phyloP scores from a whole-genome alignment of 2,888 invertebrate genomes.

The Coleophora deauratella region DNA sequence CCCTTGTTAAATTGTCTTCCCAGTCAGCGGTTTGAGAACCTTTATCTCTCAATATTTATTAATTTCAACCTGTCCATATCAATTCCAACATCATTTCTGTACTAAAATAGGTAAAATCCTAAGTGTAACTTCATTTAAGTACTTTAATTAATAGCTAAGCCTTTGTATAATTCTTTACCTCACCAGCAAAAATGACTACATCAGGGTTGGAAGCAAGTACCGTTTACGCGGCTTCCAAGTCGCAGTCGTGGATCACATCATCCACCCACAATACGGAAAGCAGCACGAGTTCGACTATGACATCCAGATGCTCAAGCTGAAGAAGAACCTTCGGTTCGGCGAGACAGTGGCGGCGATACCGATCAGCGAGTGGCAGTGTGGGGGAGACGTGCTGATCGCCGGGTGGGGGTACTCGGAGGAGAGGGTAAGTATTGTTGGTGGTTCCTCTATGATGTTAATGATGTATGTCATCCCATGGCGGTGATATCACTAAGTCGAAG shows the following conservation, averaged over 20 bases:
- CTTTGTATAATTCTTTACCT: too few relatives aligned
- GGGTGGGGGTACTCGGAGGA: constrained; percentile 55
- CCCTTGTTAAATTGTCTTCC: too few relatives aligned
- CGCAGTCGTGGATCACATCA: constrained; percentile 25
- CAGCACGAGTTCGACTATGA: constrained; percentile 47
- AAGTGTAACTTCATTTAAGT: too few relatives aligned
- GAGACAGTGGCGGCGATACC: constrained; percentile 23
- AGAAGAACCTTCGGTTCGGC: constrained; percentile 24
- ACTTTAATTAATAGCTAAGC: too few relatives aligned
- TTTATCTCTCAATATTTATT: too few relatives aligned
- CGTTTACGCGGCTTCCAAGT: constrained; percentile 29
- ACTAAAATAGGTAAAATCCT: too few relatives aligned
- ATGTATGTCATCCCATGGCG: too few relatives aligned
- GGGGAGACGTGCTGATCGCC: constrained; percentile 26
- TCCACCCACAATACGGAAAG: constrained; percentile 36
- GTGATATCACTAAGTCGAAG: too few relatives aligned
- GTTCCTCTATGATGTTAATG: too few relatives aligned
- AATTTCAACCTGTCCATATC: too few relatives aligned
- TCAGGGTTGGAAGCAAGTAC: constrained; percentile 37
- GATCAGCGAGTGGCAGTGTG: constrained; percentile 25
- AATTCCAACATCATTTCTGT: too few relatives aligned
- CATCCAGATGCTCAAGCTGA: constrained; percentile 34
- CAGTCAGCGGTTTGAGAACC: too few relatives aligned
- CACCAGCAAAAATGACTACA: constrained; percentile 17
- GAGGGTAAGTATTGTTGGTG: constrained; percentile 25